Base-by-base conservation (phyloP, 2,888 invertebrate genomes). In the Caenorhabditis sinica region DNA sequence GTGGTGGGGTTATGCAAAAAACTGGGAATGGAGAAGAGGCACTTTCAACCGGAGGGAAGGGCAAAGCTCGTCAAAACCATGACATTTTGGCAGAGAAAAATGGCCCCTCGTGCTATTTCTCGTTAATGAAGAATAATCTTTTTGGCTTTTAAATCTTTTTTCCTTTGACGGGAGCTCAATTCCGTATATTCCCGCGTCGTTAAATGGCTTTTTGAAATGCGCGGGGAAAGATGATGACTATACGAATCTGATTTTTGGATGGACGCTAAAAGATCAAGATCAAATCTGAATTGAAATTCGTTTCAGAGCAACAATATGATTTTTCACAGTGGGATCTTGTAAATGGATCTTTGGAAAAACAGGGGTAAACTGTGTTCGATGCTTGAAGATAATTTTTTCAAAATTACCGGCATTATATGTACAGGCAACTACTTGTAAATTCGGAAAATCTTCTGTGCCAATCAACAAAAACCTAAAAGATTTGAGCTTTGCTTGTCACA, bases 1-100 rank as follows among this genome's bases (percentile, higher is more conserved):
- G 15, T 6, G 40, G n/a, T n/a, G 40, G 23, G n/a, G 28, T 45
- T 36, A 45, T 33, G 40, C 43, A 61, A 51, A 74, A 56, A 56
- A 51, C 8, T 51, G 25, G 28, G 40, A 65, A 58, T 58, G 58
- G 36, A 60, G 43, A 63, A 74, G 40, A 43, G 66, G 40, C 74
- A 23, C 74, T 65, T 56, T 28, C 20, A 6, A 49, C n/a, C n/a
- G n/a, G 20, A 20, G 40, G 40, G 9, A 15, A 65, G 40, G 15
- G 40, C 6, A 53, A 74, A 74, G 73, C 74, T 30, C 63, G 65
- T 74, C 74, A 65, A 56, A 65, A 74, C 61, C 56, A 51, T 74
- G 63, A 61, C 63, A 74, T 65, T 74, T 74, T 17, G 61, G 33
- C 36, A 8, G 49, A 5, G 49, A 61, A 56, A 11, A 56, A 28